These are phyloP conservation scores for Wasmannia auropunctata DNA, from an alignment of 1,140 invertebrate species.

Conservation along the genomic window DNA sequence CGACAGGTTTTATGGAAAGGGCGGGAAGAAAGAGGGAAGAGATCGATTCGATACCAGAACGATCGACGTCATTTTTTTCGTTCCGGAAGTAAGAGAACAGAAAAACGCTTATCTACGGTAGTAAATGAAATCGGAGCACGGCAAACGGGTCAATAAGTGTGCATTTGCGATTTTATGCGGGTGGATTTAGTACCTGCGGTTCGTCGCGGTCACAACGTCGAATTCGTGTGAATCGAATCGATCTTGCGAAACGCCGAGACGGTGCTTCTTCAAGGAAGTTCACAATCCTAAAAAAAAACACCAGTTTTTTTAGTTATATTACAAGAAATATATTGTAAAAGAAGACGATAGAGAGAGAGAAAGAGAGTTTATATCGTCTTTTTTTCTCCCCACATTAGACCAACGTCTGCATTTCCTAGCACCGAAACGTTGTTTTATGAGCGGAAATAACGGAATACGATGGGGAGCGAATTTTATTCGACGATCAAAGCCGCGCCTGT, in stretches of 20 bases:
- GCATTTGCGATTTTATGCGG: background rate
- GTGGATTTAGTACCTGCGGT: background rate
- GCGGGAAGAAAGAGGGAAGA: background rate
- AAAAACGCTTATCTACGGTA: background rate
- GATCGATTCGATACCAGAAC: background rate
- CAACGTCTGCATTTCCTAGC: background rate
- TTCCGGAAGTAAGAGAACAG: background rate
- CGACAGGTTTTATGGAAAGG: background rate
- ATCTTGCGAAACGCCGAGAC: background rate
- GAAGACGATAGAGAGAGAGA: background rate
- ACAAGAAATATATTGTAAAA: background rate
- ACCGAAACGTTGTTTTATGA: background rate
- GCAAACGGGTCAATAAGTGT: background rate
- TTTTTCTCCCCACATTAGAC: background rate
- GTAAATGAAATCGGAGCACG: background rate
- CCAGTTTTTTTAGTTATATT: background rate
- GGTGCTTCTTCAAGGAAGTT: background rate
- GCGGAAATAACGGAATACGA: background rate
- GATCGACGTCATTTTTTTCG: background rate
- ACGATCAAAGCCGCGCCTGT: slow-evolving; percentile 55
- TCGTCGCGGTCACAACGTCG: background rate
- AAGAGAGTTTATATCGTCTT: background rate
- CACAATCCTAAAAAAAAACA: slow-evolving; percentile 2
- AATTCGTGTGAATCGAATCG: slow-evolving; percentile 2
- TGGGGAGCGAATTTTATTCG: background rate